Base-by-base conservation (phyloP, 2,113 vertebrate genomes). In the Engystomops pustulosus region DNA sequence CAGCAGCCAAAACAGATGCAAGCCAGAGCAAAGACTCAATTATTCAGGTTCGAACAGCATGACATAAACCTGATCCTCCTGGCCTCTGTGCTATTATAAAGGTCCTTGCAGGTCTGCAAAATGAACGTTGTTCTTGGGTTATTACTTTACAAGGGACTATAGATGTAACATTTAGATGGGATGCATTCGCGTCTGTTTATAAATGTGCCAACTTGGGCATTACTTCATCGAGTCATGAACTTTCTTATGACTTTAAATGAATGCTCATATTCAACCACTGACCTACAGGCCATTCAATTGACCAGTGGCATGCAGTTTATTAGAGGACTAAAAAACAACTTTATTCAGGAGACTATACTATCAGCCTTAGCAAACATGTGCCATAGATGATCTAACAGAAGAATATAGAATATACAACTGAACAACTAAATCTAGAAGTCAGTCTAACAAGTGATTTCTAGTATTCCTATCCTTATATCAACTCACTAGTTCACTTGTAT, bases 31-130 rank as follows among this genome's bases (percentile, higher is more conserved):
- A 44, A 47, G 60, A 67, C 23, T 67, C 27, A 23, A 65, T 80
- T 80, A 65, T 47, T 80, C 55, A 51, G 27, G 34, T 34, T 55
- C 25, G 14, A 80, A 15, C 60, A 67, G 78, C 25, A 27, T 47
- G 25, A 47, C 38, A 47, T 80, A 65, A 80, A 65, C 78, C 60
- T 80, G 38, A 67, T 67, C 44, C n/a, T 80, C 17, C 20, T 80
- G 55, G 9, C 38, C 75, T 60, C 17, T 3, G 18, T 78, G 75
- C 51, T 30, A 25, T 44, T 71, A 41, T 70, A 44, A 44, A 70
- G 36, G 36, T 34, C 18, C 15, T 65, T 68, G 15, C 6, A 20
- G 65, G 32, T 36, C 17, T 69, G 3, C 17, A 10, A 18, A 38
- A 38, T n/a, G 20, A 41, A 18, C 67, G 41, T 69, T 69, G 34